phyloP scores from a whole-genome alignment of 2,797 vertebrate genomes.

The Micropoecilia bifurca region DNA sequence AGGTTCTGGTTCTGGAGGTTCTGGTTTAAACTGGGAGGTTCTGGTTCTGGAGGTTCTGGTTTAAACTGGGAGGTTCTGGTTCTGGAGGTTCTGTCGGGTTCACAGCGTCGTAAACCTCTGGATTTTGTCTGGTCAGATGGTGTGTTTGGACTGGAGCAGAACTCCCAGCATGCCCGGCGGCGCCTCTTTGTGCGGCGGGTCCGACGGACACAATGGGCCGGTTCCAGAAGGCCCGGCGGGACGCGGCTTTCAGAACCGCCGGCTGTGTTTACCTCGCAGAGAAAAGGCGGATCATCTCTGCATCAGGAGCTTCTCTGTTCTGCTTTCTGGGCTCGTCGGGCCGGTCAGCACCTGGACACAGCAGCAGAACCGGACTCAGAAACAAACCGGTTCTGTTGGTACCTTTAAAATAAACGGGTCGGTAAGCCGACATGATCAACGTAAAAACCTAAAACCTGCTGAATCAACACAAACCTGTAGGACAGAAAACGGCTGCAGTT shows the following conservation, averaged over 20 bases:
- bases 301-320: background rate
- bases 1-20: too few species aligned
- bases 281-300: slow-evolving; percentile 57
- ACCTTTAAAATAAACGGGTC: background rate
- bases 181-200: slow-evolving; percentile 28
- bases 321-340: slow-evolving; percentile 9
- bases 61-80: background rate
- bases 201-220: slow-evolving; percentile 49
- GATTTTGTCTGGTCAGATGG: slow-evolving; percentile 9
- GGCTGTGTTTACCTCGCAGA: slow-evolving; percentile 49
- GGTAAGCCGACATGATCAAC: background rate
- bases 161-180: slow-evolving; percentile 36
- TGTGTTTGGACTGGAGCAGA: background rate
- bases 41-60: background rate
- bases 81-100: background rate
- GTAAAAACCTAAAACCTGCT: background rate
- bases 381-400: background rate
- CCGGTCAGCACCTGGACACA: slow-evolving; percentile 42
- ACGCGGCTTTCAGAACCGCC: slow-evolving; percentile 34
- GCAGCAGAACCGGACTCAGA: background rate
- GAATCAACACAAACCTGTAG: background rate
- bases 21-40: too few species aligned
- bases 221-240: slow-evolving; percentile 53
- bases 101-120: background rate
- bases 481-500: background rate